Evolutionary conservation across 2,113 vertebrate species (phyloP), one percentile per base, ranked within the genome.

Genomic region (Melanerpes aurifrons): DNA sequence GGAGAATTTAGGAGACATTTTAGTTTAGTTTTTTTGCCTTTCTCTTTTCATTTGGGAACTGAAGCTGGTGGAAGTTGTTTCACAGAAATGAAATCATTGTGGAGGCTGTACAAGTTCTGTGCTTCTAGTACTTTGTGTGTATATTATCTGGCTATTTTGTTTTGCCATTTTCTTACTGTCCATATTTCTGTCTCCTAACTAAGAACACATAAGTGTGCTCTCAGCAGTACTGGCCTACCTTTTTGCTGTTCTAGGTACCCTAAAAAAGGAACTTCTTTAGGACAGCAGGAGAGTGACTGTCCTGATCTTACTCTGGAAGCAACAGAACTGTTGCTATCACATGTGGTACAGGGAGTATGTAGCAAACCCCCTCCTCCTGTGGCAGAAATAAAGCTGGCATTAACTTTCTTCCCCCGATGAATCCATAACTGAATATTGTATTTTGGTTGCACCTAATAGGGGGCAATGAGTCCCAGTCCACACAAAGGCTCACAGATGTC

Each of bases 271-370:
- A 47, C n/a, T 50, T 61, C 26, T 90, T 56, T 22, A 35, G 20
- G 21, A 15, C 70, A 81, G 21, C 8, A 56, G 61, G 6, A 43
- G 29, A 32, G 9, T 25, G 47, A 59, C 26, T 9, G 45, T 75
- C 48, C 62, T 71, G 47, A 12, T 54, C 31, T 32, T 56, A 1
- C 1, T 0, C n/a, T 19, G 24, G 35, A 32, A 56, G 24, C n/a
- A 58, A 9, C 53, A 78, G 57, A 59, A 31, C 20, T 26, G 22
- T 73, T 77, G 22, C 35, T 22, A 16, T 72, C 45, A 6, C 15
- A 29, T 0, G 1, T 12, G 35, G 40, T 25, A 47, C 12, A 15
- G 13, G 7, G 26, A 6, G 7, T n/a, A 8, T 26, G 6, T 6
- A 59, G 63, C 35, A 79, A 85, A 13, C 19, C 6, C 6, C 7